Conservation (phyloP, 2,888 invertebrate genomes). For the Margaritifera margaritifera region DNA sequence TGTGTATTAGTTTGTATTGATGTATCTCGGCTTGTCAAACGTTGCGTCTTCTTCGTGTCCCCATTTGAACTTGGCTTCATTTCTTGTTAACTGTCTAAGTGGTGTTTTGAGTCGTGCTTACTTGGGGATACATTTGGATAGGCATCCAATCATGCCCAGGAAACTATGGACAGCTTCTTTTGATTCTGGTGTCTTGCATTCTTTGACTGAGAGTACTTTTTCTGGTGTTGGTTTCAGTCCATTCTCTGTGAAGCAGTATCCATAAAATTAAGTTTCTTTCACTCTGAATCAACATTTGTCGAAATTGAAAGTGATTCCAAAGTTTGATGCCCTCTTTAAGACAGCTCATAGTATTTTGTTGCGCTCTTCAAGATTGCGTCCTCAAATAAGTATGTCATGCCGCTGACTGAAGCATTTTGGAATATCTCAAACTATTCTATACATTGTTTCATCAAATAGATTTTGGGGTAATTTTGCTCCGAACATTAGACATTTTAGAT, state of each 20-base stretch:
- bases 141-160: conserved; percentile 12
- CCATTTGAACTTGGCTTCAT: conserved; percentile 14
- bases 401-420: no score
- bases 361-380: no score
- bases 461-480: no score
- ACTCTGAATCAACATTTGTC: conserved; percentile 3
- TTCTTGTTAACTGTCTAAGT: no score
- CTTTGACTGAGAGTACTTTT: conserved; percentile 15
- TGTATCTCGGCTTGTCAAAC: conserved; percentile 13
- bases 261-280: conserved; percentile 8
- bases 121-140: conserved; percentile 16
- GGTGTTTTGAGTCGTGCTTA: no score
- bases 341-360: no score
- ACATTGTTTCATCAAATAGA: no score
- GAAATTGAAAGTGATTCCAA: no score
- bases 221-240: conserved; percentile 14
- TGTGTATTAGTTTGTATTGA: conserved; percentile 8
- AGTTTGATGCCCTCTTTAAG: no score
- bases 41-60: conserved; percentile 12
- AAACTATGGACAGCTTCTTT: conserved; percentile 16
- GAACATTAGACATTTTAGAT: no score
- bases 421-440: no score
- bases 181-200: conserved; percentile 8
- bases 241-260: conserved; percentile 13
- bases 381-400: no score